Evolutionary conservation across 2,113 vertebrate species (phyloP).

Genomic region (Riparia riparia): DNA sequence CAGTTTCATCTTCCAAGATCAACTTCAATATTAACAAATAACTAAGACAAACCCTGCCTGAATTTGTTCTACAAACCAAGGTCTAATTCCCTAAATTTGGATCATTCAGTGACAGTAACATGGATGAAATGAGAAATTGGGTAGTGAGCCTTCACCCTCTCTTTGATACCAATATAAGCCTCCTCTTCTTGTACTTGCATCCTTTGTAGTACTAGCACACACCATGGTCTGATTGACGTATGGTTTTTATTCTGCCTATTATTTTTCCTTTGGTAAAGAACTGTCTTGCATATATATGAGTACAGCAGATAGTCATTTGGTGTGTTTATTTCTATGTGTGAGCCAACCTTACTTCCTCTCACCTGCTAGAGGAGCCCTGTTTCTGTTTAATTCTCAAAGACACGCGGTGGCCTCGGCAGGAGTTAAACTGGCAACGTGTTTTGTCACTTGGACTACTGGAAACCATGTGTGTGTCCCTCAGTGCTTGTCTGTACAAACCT

Average conservation of each 20-base stretch:
- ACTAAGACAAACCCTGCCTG: background rate
- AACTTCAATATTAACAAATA: background rate
- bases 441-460: background rate
- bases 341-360: background rate
- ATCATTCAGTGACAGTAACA: background rate
- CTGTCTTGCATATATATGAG: background rate
- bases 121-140: background rate
- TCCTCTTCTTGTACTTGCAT: background rate
- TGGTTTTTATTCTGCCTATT: background rate
- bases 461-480: background rate
- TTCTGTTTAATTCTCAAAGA: background rate
- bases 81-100: background rate
- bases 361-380: background rate
- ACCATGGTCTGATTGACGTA: background rate
- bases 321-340: background rate
- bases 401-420: fast-evolving
- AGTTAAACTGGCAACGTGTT: background rate
- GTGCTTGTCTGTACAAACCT: background rate
- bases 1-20: background rate
- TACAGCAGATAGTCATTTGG: background rate
- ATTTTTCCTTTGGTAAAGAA: background rate
- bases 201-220: background rate
- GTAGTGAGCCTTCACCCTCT: background rate
- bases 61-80: background rate
- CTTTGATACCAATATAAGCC: fast-evolving